Evolutionary conservation across 2,888 invertebrate species (phyloP), one percentile per base, ranked within the genome.

Genomic region (Andrena dorsata): DNA sequence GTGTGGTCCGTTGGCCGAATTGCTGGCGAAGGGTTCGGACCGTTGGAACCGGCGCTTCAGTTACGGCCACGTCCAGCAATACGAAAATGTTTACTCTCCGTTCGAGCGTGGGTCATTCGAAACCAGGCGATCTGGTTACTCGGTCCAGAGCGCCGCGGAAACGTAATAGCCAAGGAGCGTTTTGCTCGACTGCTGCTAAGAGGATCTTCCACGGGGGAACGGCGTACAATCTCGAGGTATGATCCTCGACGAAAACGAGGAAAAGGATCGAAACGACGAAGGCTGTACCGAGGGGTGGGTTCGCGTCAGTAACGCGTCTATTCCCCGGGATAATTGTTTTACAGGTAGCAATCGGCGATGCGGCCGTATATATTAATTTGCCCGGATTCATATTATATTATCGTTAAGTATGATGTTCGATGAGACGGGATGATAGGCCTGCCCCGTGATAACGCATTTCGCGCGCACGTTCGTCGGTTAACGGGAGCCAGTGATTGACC

Each of bases 71-170:
- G 92, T 49, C 28, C 63, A 92, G 91, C 91, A 92, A 93, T 93
- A 93, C 91, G 93, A 93, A 94, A 93, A 94, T 94, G 93, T 94
- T 94, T 93, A 92, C 92, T 85, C 85, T 86, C 87, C 85, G 89
- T 84, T 89, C 86, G 88, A 90, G 87, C 90, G 88, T 87, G 89
- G 92, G 93, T 93, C 93, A 93, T 92, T 91, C 89, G 93, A 93
- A 91, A 93, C 90, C 87, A 65, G 88, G 88, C 88, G 92, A 90
- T 94, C 93, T 91, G 91, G 93, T 94, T 93, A 93, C 93, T 85
- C 88, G 83, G 73, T 75, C 70, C 65, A 26, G 56, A 56, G 73
- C 74, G 81, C 81, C 81, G 84, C 83, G 90, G 91, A 91, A 92
- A 91, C 87, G 90, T 90, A 92, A 92, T 90, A 89, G 90, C 90